Percentiles rank a stretch among this genome's conserved stretches.
phyloP scores from a whole-genome alignment of 2,113 vertebrate species.

The Machaerirhynchus nigripectus region DNA sequence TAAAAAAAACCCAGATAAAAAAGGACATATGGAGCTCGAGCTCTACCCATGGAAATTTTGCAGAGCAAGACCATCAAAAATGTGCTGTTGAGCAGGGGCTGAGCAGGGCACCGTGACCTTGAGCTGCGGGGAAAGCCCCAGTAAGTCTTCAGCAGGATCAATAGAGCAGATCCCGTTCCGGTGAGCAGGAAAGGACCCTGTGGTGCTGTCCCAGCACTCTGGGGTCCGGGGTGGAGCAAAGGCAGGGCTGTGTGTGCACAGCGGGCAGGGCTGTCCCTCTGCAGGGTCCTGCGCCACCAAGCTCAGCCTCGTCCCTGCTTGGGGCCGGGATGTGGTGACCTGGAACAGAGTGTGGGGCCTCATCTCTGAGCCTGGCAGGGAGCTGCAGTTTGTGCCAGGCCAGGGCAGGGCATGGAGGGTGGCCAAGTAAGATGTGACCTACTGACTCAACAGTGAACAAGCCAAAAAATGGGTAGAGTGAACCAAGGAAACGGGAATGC shows the following conservation, averaged over 20 bases:
- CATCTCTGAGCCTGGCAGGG: not conserved
- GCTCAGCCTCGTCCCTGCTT: not conserved
- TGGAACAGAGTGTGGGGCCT: not conserved
- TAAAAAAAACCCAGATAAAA: not conserved
- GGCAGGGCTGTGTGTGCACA: not conserved
- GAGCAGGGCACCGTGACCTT: not conserved
- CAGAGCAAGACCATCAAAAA: not conserved
- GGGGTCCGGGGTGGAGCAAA: accelerated
- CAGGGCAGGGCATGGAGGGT: not conserved
- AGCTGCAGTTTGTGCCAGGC: not conserved
- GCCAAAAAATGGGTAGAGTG: not conserved
- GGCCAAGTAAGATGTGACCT: not conserved
- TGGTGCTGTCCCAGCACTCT: not conserved
- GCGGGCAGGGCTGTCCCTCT: not conserved
- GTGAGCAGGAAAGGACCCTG: not conserved
- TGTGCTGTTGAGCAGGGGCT: not conserved
- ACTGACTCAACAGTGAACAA: not conserved
- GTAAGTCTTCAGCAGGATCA: not conserved
- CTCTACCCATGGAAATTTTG: not conserved
- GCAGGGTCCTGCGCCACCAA: accelerated
- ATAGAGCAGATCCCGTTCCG: not conserved
- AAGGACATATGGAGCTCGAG: not conserved
- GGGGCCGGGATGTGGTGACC: accelerated
- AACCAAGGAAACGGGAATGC: not conserved
- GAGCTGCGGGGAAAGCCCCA: not conserved